Conservation (phyloP, 1,140 invertebrate genomes). For the Trachymyrmex septentrionalis region DNA sequence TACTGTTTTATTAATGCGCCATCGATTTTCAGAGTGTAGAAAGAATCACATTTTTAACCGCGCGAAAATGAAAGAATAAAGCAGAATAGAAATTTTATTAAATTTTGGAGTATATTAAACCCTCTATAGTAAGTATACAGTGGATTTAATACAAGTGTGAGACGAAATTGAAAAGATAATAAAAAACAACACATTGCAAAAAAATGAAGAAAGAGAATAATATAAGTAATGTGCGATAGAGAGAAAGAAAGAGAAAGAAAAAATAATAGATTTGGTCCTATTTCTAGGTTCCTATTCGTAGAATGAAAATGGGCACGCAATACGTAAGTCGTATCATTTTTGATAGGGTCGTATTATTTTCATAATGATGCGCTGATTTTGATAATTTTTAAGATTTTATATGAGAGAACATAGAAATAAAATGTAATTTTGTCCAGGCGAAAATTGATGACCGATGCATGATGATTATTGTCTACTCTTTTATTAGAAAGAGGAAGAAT, state of each 20-base stretch:
- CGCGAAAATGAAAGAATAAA: not conserved
- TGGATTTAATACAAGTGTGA: not conserved
- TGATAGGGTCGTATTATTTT: constrained; percentile 28
- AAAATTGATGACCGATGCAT: constrained; percentile 29
- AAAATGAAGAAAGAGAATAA: not conserved
- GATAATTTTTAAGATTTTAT: constrained; percentile 40
- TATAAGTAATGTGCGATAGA: not conserved
- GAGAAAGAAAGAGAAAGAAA: not conserved
- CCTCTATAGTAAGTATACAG: not conserved
- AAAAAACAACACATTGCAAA: not conserved
- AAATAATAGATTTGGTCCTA: constrained; percentile 17
- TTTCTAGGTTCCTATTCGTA: constrained; percentile 24
- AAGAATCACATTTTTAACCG: not conserved
- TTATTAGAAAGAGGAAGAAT: not conserved
- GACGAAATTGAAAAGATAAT: not conserved
- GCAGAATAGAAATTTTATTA: constrained; percentile 34
- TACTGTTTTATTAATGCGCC: not conserved
- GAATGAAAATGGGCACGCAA: constrained; percentile 31
- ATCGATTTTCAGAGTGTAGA: constrained; percentile 7
- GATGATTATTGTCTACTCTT: constrained; percentile 53
- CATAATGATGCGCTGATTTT: constrained; percentile 26
- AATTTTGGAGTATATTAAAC: not conserved
- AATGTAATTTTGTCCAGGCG: not conserved
- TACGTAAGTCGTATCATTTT: constrained; percentile 28
- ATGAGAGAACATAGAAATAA: constrained; percentile 33